phyloP scores from a whole-genome alignment of 1,140 invertebrate species.

The Caenorhabditis tropicalis region DNA sequence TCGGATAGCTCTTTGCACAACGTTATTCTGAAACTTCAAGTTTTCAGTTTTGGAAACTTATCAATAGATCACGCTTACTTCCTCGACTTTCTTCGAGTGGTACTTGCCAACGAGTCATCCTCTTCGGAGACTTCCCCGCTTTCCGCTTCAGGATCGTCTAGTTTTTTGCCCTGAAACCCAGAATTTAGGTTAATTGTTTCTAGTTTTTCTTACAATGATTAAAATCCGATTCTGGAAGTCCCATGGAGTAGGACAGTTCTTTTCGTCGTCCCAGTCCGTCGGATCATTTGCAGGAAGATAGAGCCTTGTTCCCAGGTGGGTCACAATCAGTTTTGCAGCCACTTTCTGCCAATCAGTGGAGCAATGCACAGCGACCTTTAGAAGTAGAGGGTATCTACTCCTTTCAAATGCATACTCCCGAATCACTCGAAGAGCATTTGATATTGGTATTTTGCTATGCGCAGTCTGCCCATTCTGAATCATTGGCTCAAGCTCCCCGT shows the following conservation, averaged over 20 bases:
- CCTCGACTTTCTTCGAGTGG: conserved; percentile 50
- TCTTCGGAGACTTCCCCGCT: conserved; percentile 62
- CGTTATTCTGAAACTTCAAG: conserved; percentile 24
- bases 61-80: neutral
- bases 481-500: conserved; percentile 75
- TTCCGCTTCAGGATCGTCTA: conserved; percentile 48
- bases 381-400: conserved; percentile 71
- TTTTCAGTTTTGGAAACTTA: neutral
- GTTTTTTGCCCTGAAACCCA: conserved; percentile 31
- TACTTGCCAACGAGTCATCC: conserved; percentile 58
- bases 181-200: neutral
- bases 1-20: conserved; percentile 63
- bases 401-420: conserved; percentile 76
- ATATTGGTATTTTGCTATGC: conserved; percentile 74
- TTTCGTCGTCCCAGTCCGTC: conserved; percentile 64
- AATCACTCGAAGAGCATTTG: conserved; percentile 76
- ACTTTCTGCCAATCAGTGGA: conserved; percentile 62
- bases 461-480: conserved; percentile 76
- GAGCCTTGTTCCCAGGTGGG: conserved; percentile 59
- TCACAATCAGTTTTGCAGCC: conserved; percentile 58
- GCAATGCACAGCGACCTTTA: conserved; percentile 68
- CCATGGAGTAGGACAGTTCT: conserved; percentile 60
- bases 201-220: conserved; percentile 59
- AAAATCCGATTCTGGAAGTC: conserved; percentile 70
- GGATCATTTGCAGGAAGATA: conserved; percentile 64